Base-by-base conservation (phyloP, 1,140 invertebrate species). In the Cydia strobilella region DNA sequence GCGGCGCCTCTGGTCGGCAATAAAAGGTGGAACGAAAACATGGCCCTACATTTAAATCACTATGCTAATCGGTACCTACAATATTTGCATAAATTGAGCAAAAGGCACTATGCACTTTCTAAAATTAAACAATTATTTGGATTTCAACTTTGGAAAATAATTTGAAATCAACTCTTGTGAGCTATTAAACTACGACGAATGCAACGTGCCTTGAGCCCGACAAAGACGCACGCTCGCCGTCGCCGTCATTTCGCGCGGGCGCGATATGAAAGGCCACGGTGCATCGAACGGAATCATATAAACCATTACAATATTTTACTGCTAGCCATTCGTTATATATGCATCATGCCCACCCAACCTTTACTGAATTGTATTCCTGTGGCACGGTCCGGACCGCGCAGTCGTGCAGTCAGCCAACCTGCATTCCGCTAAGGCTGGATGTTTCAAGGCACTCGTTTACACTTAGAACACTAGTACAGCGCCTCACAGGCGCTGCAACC, bases 361-460 rank as follows among this genome's bases (percentile, higher is more conserved):
- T 73, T 76, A 54, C 77, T 31, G 77, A 80, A 78, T 78, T 75
- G 39, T 75, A 78, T 81, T 75, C 77, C 65, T 65, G 74, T 73
- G 73, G 76, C 78, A 80, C 78, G 75, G 66, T 75, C 72, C 74
- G 65, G 76, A 75, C 80, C 79, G 75, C 81, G 82, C 82, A 79
- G 79, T 82, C 83, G 83, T 84, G 84, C 87, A 84, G 86, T 87
- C 89, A 86, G 88, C 86, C 87, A 90, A 88, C 87, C 87, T 83
- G 90, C 87, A 79, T 86, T 89, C 86, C 84, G 78, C 76, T 84
- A 91, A 92, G 89, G 90, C 90, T 91, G 89, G 90, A 92, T 88
- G 87, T 88, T 83, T 86, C 86, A 92, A 92, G 90, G 90, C 90
- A 92, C 90, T 92, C 87, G 90, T 91, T 91, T 84, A 87, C 86